These are phyloP conservation scores for Cremastobaeus sp. DNA, from an alignment of 2,888 invertebrate genomes.

Conservation along the genomic window DNA sequence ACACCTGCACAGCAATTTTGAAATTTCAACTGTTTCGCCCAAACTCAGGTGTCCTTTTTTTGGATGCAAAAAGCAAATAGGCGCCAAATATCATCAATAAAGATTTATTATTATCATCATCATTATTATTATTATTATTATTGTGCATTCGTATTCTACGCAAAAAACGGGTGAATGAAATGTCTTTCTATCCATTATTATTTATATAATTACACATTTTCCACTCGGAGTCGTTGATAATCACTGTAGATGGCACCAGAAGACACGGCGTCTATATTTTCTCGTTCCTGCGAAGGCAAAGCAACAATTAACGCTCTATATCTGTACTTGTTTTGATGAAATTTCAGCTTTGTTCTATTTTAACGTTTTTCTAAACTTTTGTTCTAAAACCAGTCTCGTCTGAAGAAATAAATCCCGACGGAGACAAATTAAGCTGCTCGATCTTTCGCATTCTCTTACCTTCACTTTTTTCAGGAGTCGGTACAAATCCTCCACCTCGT, in stretches of 20 bases:
- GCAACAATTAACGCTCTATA: slow-evolving; percentile 45
- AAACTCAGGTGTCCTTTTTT: no score
- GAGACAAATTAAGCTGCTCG: no score
- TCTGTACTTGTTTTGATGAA: slow-evolving; percentile 9
- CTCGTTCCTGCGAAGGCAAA: slow-evolving; percentile 81
- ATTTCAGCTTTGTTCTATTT: slow-evolving; percentile 43
- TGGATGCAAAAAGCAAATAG: no score
- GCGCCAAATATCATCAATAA: no score
- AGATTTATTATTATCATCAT: neutral
- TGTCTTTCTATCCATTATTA: no score
- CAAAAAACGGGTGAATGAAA: no score
- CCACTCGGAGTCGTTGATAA: slow-evolving; percentile 98
- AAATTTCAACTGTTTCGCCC: no score
- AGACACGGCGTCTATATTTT: slow-evolving; percentile 93
- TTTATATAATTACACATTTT: slow-evolving; percentile 94
- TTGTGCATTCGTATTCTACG: no score
- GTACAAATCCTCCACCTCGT: slow-evolving; percentile 98
- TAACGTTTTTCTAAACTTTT: slow-evolving; percentile 53
- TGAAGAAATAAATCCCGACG: no score
- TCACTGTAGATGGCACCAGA: slow-evolving; percentile 98
- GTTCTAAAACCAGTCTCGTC: slow-evolving; percentile 30
- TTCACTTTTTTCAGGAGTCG: slow-evolving; percentile 87
- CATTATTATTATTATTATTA: no score
- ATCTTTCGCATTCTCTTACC: no score
- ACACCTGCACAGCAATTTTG: slow-evolving; percentile 85